Conservation (phyloP, 2,888 invertebrate species). For the Ichneumoninae sp. region DNA sequence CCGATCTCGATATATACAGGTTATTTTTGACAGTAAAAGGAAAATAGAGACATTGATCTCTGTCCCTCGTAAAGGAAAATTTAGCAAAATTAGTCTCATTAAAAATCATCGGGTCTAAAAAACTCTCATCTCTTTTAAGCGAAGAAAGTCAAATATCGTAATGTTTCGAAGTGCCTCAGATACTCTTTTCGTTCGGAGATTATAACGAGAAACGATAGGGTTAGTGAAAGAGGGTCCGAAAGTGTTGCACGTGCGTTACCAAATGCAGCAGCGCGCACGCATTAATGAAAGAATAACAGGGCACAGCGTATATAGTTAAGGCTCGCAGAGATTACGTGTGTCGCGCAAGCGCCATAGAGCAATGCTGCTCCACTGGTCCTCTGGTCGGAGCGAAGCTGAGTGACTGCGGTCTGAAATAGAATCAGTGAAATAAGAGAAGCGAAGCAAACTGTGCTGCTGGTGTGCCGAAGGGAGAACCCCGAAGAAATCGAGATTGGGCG, state of each 20-base stretch:
- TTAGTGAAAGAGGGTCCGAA: slow-evolving; percentile 8
- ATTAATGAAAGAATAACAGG: slow-evolving; percentile 63
- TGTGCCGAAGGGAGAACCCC: slow-evolving; percentile 10
- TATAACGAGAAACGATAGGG: slow-evolving; percentile 26
- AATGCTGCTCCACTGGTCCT: slow-evolving; percentile 23
- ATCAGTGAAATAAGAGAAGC: slow-evolving; percentile 61
- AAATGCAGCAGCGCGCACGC: slow-evolving; percentile 45
- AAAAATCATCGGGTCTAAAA: background rate
- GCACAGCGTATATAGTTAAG: slow-evolving; percentile 32
- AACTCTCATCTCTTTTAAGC: background rate
- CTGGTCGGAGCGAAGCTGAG: slow-evolving; percentile 25
- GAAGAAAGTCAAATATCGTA: background rate
- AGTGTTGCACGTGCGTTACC: slow-evolving; percentile 54
- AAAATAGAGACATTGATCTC: background rate
- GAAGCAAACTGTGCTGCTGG: slow-evolving; percentile 31
- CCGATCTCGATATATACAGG: background rate
- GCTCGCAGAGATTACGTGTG: slow-evolving; percentile 58
- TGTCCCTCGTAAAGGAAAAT: background rate
- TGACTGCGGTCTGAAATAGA: slow-evolving; percentile 63
- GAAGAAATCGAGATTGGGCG: slow-evolving; percentile 60
- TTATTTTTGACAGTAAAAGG: background rate
- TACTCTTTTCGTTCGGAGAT: slow-evolving; percentile 41
- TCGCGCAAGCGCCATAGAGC: slow-evolving; percentile 53
- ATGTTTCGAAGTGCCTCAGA: background rate
- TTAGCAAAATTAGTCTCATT: background rate